These are phyloP conservation scores for Catostylus mosaicus DNA, from an alignment of 30 jellyfish, hydroid and myxozoan species.

Conservation along the genomic window DNA sequence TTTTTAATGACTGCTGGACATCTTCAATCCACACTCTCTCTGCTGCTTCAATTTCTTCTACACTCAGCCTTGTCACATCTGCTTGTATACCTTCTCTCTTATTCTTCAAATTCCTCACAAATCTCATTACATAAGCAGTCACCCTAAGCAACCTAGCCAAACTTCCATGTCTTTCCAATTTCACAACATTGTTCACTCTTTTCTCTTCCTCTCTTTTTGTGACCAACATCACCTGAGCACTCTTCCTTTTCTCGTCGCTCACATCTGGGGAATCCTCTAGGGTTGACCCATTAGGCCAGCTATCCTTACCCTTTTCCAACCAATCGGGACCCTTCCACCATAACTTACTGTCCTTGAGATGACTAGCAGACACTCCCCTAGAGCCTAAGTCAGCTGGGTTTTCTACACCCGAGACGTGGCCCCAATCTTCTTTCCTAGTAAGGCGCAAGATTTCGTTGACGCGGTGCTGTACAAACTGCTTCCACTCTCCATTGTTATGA, in stretches of 20 bases:
- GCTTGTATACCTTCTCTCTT: conserved; percentile 10
- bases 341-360: conserved; percentile 37
- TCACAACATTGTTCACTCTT: conserved; percentile 40
- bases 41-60: conserved; percentile 55
- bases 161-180: conserved; percentile 18
- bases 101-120: conserved; percentile 46
- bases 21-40: conserved; percentile 48
- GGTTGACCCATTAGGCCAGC: conserved; percentile 33
- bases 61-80: conserved; percentile 38
- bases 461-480: conserved; percentile 63
- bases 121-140: conserved; percentile 59
- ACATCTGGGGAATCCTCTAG: conserved; percentile 41
- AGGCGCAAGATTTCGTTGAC: conserved; percentile 43
- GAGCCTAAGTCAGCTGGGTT: conserved; percentile 71
- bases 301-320: conserved; percentile 30
- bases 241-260: conserved; percentile 32
- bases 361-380: conserved; percentile 52
- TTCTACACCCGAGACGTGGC: conserved; percentile 50
- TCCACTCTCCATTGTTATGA: conserved; percentile 53
- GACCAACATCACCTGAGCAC: conserved; percentile 20
- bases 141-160: conserved; percentile 48
- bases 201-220: conserved; percentile 1
- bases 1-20: conserved; percentile 34
- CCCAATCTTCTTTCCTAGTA: conserved; percentile 54
- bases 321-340: conserved; percentile 73